These are phyloP conservation scores for Pachypeltis micranthus DNA, from an alignment of 1,140 invertebrate genomes.

Conservation along the genomic window DNA sequence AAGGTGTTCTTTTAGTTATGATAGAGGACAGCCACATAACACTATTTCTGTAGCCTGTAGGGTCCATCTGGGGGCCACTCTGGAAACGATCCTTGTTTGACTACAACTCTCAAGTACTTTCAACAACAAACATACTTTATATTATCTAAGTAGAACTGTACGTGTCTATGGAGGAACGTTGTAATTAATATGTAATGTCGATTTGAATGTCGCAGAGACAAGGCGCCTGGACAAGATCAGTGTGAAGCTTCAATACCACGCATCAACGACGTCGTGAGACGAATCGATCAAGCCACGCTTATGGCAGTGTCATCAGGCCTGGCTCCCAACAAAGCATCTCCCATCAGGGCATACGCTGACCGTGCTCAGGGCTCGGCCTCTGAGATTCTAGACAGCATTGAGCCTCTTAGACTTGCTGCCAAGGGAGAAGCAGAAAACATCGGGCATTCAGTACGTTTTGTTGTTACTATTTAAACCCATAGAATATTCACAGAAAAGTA, in stretches of 20 bases:
- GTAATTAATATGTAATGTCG: no score
- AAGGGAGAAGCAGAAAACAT: constrained; percentile 87
- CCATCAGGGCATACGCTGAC: constrained; percentile 69
- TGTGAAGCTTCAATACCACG: constrained; percentile 75
- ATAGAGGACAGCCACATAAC: no score
- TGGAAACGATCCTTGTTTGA: neutral
- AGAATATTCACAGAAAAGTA: no score
- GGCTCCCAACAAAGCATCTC: constrained; percentile 56
- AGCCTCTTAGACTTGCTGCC: constrained; percentile 67
- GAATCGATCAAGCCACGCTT: constrained; percentile 77
- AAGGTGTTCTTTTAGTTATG: no score
- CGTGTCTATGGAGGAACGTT: no score
- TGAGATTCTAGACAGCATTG: constrained; percentile 67
- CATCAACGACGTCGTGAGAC: constrained; percentile 58
- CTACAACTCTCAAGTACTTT: neutral
- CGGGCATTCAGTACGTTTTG: constrained; percentile 63
- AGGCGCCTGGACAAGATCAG: constrained; percentile 89
- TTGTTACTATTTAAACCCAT: no score
- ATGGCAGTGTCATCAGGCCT: constrained; percentile 76
- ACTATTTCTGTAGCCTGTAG: no score
- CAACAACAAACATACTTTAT: neutral
- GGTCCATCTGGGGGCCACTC: no score
- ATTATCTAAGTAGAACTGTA: neutral
- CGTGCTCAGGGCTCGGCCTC: constrained; percentile 58
- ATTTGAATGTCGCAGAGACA: no score